Percentiles rank a stretch among this genome's conserved stretches.
These are phyloP conservation scores for Aplochiton taeniatus DNA, from an alignment of 2,797 vertebrate genomes.

Conservation along the genomic window DNA sequence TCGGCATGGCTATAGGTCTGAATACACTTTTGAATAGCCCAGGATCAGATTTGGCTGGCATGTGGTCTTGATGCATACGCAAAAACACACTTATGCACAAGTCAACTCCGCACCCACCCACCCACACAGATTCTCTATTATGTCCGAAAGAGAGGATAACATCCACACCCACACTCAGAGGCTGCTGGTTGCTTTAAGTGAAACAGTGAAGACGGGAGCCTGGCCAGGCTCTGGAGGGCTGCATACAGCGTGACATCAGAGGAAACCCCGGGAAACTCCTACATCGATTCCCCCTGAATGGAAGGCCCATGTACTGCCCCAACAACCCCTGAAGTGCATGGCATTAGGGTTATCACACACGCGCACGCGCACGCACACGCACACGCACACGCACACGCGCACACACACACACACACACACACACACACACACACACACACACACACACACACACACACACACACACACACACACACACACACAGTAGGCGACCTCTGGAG, in stretches of 20 bases:
- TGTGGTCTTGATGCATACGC: not conserved
- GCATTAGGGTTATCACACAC: not conserved
- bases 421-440: too few relatives aligned
- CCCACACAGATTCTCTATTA: too few relatives aligned
- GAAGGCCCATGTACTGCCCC: not conserved
- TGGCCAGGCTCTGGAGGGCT: too few relatives aligned
- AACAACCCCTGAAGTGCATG: not conserved
- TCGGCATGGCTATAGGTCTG: not conserved
- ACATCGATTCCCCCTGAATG: not conserved
- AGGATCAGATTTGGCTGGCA: not conserved
- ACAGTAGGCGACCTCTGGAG: too few relatives aligned
- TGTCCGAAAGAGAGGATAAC: not conserved
- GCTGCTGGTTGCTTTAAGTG: too few relatives aligned
- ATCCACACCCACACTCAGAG: not conserved
- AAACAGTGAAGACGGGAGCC: too few relatives aligned
- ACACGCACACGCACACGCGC: too few relatives aligned
- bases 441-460: too few relatives aligned
- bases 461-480: too few relatives aligned
- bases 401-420: too few relatives aligned
- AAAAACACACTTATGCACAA: too few relatives aligned
- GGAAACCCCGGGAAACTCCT: not conserved
- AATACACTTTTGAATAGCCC: not conserved
- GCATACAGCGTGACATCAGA: not conserved
- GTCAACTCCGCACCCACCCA: not conserved
- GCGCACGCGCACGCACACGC: too few relatives aligned